These are phyloP conservation scores for Poliocrania exsul DNA, from an alignment of 2,797 vertebrate species.

Conservation along the genomic window DNA sequence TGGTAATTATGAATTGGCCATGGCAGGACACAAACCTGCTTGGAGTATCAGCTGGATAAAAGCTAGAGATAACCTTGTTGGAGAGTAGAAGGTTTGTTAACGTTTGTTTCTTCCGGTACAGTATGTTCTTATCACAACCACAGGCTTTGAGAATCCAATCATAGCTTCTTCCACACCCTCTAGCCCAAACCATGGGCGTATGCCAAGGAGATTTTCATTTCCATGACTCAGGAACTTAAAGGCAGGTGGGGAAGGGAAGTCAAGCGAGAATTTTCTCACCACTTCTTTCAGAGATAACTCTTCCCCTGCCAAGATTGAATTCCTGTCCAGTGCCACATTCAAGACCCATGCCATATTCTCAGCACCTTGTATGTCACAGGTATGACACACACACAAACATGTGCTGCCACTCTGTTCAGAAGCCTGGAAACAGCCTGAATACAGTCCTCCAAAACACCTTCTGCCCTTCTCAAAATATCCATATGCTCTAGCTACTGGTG, in stretches of 20 bases:
- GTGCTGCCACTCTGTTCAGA: background rate
- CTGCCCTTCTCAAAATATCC: background rate
- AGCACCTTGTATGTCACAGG: background rate
- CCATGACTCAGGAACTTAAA: constrained; percentile 66
- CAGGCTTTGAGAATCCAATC: constrained; percentile 52
- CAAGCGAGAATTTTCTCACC: constrained; percentile 61
- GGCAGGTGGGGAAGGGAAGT: constrained; percentile 63
- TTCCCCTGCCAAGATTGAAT: constrained; percentile 21
- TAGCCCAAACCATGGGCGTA: constrained; percentile 52
- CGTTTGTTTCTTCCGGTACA: constrained; percentile 71
- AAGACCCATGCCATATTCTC: background rate
- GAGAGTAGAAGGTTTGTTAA: constrained; percentile 3
- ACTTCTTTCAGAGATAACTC: constrained; percentile 31
- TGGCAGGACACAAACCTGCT: constrained; percentile 36
- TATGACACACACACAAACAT: background rate
- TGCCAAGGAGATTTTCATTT: constrained; percentile 61
- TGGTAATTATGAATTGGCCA: constrained; percentile 34
- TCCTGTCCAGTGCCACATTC: background rate
- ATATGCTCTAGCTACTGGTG: background rate
- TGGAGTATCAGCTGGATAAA: constrained; percentile 55
- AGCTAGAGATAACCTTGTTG: constrained; percentile 39
- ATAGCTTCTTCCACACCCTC: constrained; percentile 59
- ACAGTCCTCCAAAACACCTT: background rate
- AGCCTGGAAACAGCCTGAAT: background rate
- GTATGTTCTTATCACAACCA: constrained; percentile 63